These are phyloP conservation scores for Oxyura jamaicensis DNA, from an alignment of 2,113 vertebrate species.

Conservation along the genomic window DNA sequence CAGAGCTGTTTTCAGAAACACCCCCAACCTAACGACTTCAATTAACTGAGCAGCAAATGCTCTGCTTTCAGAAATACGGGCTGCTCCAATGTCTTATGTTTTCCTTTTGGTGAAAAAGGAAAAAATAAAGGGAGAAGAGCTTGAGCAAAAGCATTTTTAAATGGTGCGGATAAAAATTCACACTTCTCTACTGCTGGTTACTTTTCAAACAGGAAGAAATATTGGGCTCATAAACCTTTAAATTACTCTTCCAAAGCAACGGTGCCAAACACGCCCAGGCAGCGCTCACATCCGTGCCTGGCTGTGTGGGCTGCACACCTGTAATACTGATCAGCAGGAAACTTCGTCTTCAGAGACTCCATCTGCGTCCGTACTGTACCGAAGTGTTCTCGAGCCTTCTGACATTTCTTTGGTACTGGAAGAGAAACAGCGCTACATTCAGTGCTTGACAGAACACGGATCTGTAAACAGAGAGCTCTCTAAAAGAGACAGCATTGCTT, in stretches of 20 bases:
- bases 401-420: constrained; percentile 92
- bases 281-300: neutral
- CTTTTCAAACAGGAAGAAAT: neutral
- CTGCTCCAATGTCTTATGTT: neutral
- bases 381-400: constrained; percentile 91
- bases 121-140: neutral
- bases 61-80: neutral
- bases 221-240: neutral
- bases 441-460: neutral
- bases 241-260: neutral
- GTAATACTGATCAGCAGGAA: constrained; percentile 95
- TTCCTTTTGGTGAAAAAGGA: neutral
- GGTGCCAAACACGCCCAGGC: neutral
- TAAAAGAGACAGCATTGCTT: rapidly evolving
- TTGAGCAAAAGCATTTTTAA: neutral
- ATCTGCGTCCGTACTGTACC: constrained; percentile 87
- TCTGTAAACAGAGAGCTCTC: neutral
- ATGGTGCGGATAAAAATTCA: neutral
- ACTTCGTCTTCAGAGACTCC: constrained; percentile 93
- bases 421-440: constrained; percentile 27
- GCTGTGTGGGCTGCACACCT: constrained; percentile 76
- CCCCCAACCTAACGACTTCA: neutral
- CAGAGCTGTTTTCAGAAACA: neutral
- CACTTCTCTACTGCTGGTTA: rapidly evolving
- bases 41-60: neutral